A percentile compares a stretch with the other conserved stretches of the same genome.
Evolutionary conservation across 1,140 invertebrate species (phyloP).

Genomic region (Drosophila kohkoa): DNA sequence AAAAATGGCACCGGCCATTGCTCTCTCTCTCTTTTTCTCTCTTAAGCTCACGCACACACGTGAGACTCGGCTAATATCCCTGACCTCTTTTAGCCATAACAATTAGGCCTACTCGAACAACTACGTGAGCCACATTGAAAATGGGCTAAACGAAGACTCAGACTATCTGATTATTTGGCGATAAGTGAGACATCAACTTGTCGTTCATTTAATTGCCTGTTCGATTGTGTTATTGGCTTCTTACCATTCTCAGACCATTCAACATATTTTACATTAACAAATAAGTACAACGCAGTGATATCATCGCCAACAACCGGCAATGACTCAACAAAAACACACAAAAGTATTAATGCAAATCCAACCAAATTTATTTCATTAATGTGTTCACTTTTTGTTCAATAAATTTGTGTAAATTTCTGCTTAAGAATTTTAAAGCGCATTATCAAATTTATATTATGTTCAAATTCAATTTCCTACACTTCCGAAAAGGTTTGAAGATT

Average conservation of each 20-base stretch:
- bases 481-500: slow-evolving; percentile 9
- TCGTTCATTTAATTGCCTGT: neutral
- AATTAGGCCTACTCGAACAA: slow-evolving; percentile 41
- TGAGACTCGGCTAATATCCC: slow-evolving; percentile 41
- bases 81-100: slow-evolving; percentile 62
- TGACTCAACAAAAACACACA: slow-evolving; percentile 7
- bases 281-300: slow-evolving; percentile 15
- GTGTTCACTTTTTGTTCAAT: slow-evolving; percentile 6
- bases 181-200: slow-evolving; percentile 13
- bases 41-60: slow-evolving; percentile 7
- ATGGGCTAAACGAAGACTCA: slow-evolving; percentile 43
- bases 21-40: slow-evolving; percentile 29
- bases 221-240: neutral
- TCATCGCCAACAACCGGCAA: slow-evolving; percentile 16
- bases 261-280: slow-evolving; percentile 8
- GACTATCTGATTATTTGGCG: neutral
- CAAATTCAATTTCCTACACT: slow-evolving; percentile 22
- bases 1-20: slow-evolving; percentile 15
- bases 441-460: slow-evolving; percentile 23
- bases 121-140: slow-evolving; percentile 77
- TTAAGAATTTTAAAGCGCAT: slow-evolving; percentile 22
- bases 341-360: slow-evolving; percentile 9
- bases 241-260: neutral
- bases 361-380: neutral
- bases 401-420: slow-evolving; percentile 29